Base-by-base conservation (phyloP, 2,888 invertebrate genomes). In the Andrena marginata region DNA sequence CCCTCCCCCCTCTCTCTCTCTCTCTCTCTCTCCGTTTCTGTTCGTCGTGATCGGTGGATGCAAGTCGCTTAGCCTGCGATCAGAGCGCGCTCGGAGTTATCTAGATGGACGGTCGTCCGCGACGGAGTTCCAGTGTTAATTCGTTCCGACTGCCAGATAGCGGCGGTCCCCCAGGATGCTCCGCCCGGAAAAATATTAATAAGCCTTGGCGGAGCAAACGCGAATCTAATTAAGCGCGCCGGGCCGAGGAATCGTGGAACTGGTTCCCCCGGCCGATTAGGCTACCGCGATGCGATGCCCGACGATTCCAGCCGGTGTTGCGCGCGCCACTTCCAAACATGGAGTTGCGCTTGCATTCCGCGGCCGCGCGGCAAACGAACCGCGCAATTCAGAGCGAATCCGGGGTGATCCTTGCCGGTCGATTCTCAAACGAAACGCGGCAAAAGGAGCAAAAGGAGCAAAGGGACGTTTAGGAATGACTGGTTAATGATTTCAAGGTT, bases 201-300 rank as follows among this genome's bases (percentile, higher is more conserved):
- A 67, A 72, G 56, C 64, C 59, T 7, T 23, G 7, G 8, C 13
- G 33, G 20, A 59, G 26, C n/a, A 16, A 67, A 80, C 60, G 80
- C 80, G 72, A 80, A 63, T 80, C 80, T 80, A 80, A 80, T 80
- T 80, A 80, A 80, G 67, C 80, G 80, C 67, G 70, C 26, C 56
- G 60, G 71, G 26, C 26, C 42, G 42, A 16, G 42, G 72, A 80
- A 71, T 26, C 42, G 48, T 31, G 72, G 54, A 72, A 80, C 80
- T 62, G 72, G 80, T 72, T 80, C n/a, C 54, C 54, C 10, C 6
- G n/a, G 23, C 26, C 81, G 71, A 80, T 80, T 80, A 80, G 80
- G 72, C 80, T 62, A 72, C 67, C 80, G 62, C 42, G 54, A 71
- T 29, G n/a, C n/a, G 77, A 56, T 49, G 10, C 63, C 31, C 67